Evolutionary conservation across 2,113 vertebrate genomes (phyloP), one percentile per base, ranked within the genome.

Genomic region (Anguilla rostrata): DNA sequence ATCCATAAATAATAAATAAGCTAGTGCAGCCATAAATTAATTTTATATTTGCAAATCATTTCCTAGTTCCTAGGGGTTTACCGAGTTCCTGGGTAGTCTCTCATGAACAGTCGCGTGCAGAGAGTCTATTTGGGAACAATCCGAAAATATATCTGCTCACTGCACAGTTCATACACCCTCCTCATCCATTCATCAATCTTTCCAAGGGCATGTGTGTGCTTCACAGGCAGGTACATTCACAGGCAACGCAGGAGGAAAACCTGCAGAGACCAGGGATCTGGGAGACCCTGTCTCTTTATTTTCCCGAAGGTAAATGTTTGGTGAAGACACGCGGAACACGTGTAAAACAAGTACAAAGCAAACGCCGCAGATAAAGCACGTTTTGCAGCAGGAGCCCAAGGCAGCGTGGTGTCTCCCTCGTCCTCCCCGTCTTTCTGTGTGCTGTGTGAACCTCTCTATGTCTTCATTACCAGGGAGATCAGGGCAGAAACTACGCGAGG

Each of bases 401-500:
- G 71, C 71, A 34, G 71, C 8, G 11, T 75, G n/a, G 71, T 9
- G 9, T 75, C 26, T 34, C 71, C 26, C 71, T 75, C 71, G 34
- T 6, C n/a, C 71, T 53, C 60, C 26, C 60, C 8, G 60, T 46
- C 8, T 41, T 9, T 82, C 7, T n/a, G 81, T 49, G 40, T 60
- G 57, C 43, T 46, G 43, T 46, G 5, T n/a, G 34, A 18, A 78
- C 57, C 14, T 20, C 63, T 71, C 63, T 75, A 75, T 34, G 71
- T 75, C 71, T 75, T 75, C 71, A 75, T 75, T 34, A 75, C 20
- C 71, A 75, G 71, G 71, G 71, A 34, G 60, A 12, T n/a, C 26
- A 75, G 71, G 11, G 71, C 9, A 57, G 39, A 82, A 86, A 87
- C 92, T 92, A 94, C 85, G 92, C 92, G 86, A 94, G 43, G 88